These are phyloP conservation scores for Phortica okadai DNA, from an alignment of 2,888 invertebrate genomes.

Conservation along the genomic window DNA sequence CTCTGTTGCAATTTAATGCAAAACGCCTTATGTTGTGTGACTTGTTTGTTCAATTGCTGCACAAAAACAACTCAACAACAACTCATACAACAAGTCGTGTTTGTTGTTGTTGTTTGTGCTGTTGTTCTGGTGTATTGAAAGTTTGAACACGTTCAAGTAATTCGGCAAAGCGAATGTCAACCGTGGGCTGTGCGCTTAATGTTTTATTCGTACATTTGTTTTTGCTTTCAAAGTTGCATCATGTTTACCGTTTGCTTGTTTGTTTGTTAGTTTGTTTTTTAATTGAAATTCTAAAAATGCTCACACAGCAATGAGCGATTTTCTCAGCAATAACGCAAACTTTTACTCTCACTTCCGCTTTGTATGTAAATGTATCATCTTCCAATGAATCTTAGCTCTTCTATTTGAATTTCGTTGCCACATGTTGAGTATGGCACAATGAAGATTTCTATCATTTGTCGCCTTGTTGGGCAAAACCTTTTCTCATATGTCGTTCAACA, in stretches of 20 bases:
- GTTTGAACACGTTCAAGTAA: conserved; percentile 58
- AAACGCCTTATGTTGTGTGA: conserved; percentile 32
- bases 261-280: background rate
- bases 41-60: conserved; percentile 20
- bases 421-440: background rate
- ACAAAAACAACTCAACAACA: background rate
- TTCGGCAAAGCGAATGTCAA: conserved; percentile 42
- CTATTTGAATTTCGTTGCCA: background rate
- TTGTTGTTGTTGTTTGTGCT: conserved; percentile 32
- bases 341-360: conserved; percentile 12
- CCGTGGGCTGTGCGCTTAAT: conserved; percentile 14
- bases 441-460: background rate
- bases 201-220: background rate
- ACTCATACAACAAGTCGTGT: background rate
- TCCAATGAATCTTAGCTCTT: background rate
- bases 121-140: conserved; percentile 11
- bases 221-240: background rate
- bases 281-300: background rate
- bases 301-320: too few relatives aligned
- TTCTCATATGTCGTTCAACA: background rate
- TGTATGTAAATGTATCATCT: background rate
- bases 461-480: background rate
- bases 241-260: background rate
- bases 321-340: background rate
- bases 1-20: conserved; percentile 18